Percentiles rank a stretch among this genome's conserved stretches.
phyloP scores from a whole-genome alignment of 2,888 invertebrate genomes.

The Idaea dimidiata region DNA sequence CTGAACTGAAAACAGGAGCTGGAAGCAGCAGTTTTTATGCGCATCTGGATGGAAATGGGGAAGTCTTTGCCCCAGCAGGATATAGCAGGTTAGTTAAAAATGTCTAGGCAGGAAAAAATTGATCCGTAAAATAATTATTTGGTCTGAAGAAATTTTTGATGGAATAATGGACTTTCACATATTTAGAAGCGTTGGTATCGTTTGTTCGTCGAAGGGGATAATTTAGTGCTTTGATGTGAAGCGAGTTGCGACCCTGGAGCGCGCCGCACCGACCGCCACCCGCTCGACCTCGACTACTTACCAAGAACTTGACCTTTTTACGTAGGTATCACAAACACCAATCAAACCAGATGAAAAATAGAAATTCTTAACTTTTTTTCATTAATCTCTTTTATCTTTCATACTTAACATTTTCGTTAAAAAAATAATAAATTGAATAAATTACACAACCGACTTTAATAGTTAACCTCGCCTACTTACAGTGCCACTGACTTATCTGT shows the following conservation, averaged over 20 bases:
- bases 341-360: background rate
- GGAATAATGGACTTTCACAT: conserved; percentile 24
- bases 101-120: conserved; percentile 19
- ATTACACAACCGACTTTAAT: too few relatives aligned
- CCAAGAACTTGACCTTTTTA: conserved; percentile 69
- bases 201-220: conserved; percentile 62
- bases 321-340: conserved; percentile 19
- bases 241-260: conserved; percentile 64
- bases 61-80: too few relatives aligned
- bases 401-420: too few relatives aligned
- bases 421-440: too few relatives aligned
- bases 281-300: conserved; percentile 38
- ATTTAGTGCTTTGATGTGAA: conserved; percentile 72
- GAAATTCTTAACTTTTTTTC: background rate
- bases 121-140: conserved; percentile 13
- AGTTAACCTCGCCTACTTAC: too few relatives aligned
- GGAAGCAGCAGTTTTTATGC: too few relatives aligned
- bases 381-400: background rate
- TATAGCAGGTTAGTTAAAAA: too few relatives aligned
- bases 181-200: conserved; percentile 40
- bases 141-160: background rate
- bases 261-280: conserved; percentile 48
- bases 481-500: too few relatives aligned
- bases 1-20: too few relatives aligned
- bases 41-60: too few relatives aligned